These are phyloP conservation scores for Dissostichus mawsoni DNA, from an alignment of 2,113 vertebrate species.

Conservation along the genomic window DNA sequence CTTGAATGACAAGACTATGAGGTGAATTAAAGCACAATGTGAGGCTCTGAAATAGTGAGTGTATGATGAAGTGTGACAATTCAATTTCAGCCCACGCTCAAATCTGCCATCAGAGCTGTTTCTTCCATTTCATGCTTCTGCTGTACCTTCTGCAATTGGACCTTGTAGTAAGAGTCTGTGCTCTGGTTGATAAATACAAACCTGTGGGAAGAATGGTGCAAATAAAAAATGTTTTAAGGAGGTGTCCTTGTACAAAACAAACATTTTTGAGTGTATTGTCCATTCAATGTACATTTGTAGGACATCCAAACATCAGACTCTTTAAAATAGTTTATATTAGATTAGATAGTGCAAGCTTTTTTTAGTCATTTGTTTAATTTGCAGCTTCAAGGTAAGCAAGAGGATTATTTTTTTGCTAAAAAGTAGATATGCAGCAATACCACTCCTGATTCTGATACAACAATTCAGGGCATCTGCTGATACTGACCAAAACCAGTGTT, in stretches of 20 bases:
- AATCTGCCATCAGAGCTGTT: neutral
- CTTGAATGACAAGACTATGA: conserved; percentile 4
- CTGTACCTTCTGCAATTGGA: neutral
- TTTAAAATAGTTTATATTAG: neutral
- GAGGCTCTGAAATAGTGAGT: neutral
- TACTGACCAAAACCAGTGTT: neutral
- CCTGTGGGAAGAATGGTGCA: neutral
- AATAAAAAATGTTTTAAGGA: neutral
- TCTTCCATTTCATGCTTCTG: conserved; percentile 20
- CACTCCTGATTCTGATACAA: neutral
- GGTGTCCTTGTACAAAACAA: too few relatives aligned
- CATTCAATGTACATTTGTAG: neutral
- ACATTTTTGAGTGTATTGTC: too few relatives aligned
- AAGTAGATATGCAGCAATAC: neutral
- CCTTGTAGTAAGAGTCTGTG: neutral
- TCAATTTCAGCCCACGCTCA: conserved; percentile 1
- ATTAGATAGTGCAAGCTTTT: neutral
- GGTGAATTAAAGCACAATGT: neutral
- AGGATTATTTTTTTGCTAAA: too few relatives aligned
- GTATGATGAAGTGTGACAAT: conserved; percentile 9
- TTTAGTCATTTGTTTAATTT: neutral
- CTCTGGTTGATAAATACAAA: neutral
- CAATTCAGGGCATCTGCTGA: neutral
- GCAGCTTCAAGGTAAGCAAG: neutral
- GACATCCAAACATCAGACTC: neutral